Conservation (phyloP, 2,113 vertebrate genomes). For the Ia io region DNA sequence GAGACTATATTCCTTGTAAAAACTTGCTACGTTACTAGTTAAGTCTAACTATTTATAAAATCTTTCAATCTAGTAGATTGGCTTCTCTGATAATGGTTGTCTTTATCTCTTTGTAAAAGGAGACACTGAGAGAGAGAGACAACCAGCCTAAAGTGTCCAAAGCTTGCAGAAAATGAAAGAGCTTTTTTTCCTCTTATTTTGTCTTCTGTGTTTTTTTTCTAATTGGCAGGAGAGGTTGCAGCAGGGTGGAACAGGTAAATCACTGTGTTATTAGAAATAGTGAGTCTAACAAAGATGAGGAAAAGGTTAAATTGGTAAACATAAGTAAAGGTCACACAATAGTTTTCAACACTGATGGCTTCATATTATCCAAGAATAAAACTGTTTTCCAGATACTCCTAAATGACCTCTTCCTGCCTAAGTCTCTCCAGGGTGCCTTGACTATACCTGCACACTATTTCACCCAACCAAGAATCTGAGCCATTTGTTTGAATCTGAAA, state of each 20-base stretch:
- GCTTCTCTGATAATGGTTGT: neutral
- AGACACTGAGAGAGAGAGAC: neutral
- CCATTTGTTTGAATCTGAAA: constrained; percentile 51
- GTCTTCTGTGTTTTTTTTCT: neutral
- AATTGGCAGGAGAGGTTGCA: neutral
- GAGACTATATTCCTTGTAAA: constrained; percentile 40
- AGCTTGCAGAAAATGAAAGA: neutral
- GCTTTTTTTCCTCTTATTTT: neutral
- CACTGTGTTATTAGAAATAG: neutral
- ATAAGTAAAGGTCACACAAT: neutral
- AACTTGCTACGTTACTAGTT: constrained; percentile 3
- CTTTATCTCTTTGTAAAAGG: constrained; percentile 1
- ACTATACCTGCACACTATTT: neutral
- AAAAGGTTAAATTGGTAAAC: neutral
- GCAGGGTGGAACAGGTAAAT: neutral
- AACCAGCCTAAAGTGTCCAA: neutral
- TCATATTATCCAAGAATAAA: neutral
- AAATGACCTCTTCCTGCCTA: neutral
- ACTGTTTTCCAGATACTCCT: neutral
- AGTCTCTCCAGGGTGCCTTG: neutral
- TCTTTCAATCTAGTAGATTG: neutral
- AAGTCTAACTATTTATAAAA: constrained; percentile 46
- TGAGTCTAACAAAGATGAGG: neutral
- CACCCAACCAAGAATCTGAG: neutral
- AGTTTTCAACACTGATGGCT: neutral